phyloP scores from a whole-genome alignment of 2,888 invertebrate genomes.

The Yponomeuta plumbellus region DNA sequence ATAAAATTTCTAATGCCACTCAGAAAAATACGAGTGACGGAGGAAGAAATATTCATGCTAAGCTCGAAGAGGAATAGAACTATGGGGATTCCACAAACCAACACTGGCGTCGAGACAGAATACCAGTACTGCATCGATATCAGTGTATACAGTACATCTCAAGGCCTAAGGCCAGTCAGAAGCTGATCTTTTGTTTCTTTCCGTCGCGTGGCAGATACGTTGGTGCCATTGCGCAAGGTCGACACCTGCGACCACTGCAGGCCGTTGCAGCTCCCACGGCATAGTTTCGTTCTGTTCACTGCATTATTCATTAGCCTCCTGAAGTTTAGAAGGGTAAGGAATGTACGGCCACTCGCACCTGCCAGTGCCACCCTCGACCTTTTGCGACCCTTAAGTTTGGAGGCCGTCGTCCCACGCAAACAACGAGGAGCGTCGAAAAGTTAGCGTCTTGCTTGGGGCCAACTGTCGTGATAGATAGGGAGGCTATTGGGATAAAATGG shows the following conservation, averaged over 20 bases:
- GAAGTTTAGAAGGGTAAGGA: constrained; percentile 42
- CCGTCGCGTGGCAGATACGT: constrained; percentile 27
- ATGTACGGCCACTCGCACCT: constrained; percentile 38
- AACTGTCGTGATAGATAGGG: not conserved
- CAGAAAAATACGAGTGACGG: too few relatives aligned
- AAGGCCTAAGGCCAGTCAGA: not conserved
- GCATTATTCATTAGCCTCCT: constrained; percentile 44
- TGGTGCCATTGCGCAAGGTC: constrained; percentile 69
- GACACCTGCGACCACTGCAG: constrained; percentile 49
- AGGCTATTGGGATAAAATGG: not conserved
- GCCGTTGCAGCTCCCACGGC: constrained; percentile 62
- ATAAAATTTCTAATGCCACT: too few relatives aligned
- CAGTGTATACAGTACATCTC: not conserved
- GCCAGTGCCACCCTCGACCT: constrained; percentile 28
- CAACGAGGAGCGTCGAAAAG: not conserved
- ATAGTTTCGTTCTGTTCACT: constrained; percentile 33
- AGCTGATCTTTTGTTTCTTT: not conserved
- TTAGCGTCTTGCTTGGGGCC: too few relatives aligned
- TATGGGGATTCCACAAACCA: too few relatives aligned
- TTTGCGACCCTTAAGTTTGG: constrained; percentile 8
- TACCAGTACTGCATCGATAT: not conserved
- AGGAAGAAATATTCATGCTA: too few relatives aligned
- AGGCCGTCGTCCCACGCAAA: not conserved
- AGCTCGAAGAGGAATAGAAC: too few relatives aligned
- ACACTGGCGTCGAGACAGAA: too few relatives aligned